These are phyloP conservation scores for Siniperca scherzeri DNA, from an alignment of 2,797 vertebrate species.

Conservation along the genomic window DNA sequence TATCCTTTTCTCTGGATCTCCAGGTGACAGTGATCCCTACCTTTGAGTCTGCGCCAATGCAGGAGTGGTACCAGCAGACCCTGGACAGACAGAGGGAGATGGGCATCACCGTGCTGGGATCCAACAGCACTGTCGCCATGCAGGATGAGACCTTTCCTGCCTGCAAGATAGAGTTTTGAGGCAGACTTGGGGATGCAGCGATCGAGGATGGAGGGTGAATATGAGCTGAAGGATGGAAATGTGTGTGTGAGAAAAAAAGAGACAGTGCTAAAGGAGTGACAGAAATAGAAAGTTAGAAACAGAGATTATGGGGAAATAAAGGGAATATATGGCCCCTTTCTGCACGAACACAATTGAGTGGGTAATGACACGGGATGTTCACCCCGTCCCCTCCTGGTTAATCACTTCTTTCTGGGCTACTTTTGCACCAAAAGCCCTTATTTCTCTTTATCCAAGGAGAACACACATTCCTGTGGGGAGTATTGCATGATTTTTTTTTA, in stretches of 20 bases:
- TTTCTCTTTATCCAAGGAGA: constrained; percentile 22
- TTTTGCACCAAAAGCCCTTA: constrained; percentile 31
- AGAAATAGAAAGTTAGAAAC: constrained; percentile 19
- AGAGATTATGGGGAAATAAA: neutral
- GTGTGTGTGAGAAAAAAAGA: neutral
- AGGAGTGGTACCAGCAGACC: constrained; percentile 95
- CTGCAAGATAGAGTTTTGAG: constrained; percentile 98
- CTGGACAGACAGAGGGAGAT: constrained; percentile 86
- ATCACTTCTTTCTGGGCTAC: constrained; percentile 25
- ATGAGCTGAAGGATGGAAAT: constrained; percentile 4
- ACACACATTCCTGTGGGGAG: constrained; percentile 13
- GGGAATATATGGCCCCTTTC: neutral
- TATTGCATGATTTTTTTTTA: constrained; percentile 58
- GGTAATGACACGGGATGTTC: neutral
- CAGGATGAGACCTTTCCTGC: constrained; percentile 98
- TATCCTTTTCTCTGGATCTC: neutral
- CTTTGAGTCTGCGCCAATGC: constrained; percentile 92
- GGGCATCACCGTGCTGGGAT: constrained; percentile 81
- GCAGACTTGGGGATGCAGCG: neutral
- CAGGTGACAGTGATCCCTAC: constrained; percentile 91
- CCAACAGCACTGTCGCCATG: constrained; percentile 97
- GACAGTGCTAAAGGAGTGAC: neutral
- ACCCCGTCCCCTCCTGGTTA: neutral
- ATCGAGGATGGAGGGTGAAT: constrained; percentile 10
- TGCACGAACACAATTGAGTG: constrained; percentile 29